A percentile compares a stretch with the other conserved stretches of the same genome.
These are phyloP conservation scores for Rattus rattus DNA, from an alignment of 2,113 vertebrate genomes.

Conservation along the genomic window DNA sequence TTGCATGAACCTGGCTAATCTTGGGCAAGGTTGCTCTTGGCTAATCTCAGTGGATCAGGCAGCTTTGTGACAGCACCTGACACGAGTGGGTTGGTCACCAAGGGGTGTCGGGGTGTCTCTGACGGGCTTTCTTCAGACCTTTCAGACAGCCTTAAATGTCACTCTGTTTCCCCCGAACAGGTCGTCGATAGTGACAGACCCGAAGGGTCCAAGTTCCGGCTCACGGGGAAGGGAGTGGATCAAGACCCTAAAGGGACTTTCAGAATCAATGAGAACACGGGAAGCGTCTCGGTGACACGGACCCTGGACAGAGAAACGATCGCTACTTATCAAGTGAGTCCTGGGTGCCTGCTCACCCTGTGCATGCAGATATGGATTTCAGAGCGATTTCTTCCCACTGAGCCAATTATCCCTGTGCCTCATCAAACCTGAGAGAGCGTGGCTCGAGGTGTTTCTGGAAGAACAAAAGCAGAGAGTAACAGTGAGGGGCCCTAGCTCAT, in stretches of 20 bases:
- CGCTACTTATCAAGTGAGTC: slow-evolving; percentile 93
- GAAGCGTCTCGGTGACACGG: slow-evolving; percentile 93
- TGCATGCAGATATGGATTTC: background rate
- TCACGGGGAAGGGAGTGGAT: slow-evolving; percentile 95
- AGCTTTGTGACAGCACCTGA: background rate
- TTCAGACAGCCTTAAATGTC: background rate
- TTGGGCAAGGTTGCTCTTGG: background rate
- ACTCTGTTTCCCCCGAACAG: slow-evolving; percentile 81
- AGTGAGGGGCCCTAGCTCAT: background rate
- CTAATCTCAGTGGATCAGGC: background rate
- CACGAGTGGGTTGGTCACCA: background rate
- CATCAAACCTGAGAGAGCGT: background rate
- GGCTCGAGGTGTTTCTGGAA: background rate
- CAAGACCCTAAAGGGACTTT: slow-evolving; percentile 95
- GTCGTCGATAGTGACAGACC: slow-evolving; percentile 91
- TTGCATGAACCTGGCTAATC: background rate
- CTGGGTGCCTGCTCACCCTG: background rate
- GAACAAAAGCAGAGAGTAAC: background rate
- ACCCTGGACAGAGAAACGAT: slow-evolving; percentile 92
- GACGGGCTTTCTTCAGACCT: background rate
- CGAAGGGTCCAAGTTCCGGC: slow-evolving; percentile 91
- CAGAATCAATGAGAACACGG: slow-evolving; percentile 92
- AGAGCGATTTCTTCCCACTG: background rate
- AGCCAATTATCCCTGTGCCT: slow-evolving; percentile 25
- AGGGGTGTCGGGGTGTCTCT: background rate